A percentile compares a stretch with the other conserved stretches of the same genome.
Conservation (phyloP, 1,140 invertebrate genomes). For the Bombus pyrosoma region DNA sequence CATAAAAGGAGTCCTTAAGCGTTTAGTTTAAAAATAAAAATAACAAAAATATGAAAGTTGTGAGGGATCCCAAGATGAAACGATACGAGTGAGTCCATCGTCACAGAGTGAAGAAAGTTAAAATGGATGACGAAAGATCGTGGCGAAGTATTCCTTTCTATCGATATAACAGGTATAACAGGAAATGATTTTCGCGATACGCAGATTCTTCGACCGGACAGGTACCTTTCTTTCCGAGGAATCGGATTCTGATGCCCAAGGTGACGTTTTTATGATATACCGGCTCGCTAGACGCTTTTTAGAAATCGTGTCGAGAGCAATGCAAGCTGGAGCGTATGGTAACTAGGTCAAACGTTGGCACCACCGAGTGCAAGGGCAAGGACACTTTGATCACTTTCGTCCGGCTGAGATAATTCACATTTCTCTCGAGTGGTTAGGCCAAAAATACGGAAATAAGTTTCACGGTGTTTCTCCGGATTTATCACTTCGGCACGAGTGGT, state of each 20-base stretch:
- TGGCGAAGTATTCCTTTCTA: neutral
- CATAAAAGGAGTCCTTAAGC: neutral
- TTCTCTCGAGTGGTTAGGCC: neutral
- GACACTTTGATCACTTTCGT: constrained; percentile 67
- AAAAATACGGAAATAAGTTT: neutral
- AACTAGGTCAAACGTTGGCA: constrained; percentile 53
- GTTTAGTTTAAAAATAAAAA: neutral
- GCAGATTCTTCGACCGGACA: neutral
- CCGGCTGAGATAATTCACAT: constrained; percentile 19
- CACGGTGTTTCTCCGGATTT: neutral
- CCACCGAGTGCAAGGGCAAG: constrained; percentile 67
- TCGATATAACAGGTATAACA: no score
- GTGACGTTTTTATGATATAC: neutral
- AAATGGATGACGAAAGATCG: neutral
- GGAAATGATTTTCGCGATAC: neutral
- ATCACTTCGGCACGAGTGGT: neutral
- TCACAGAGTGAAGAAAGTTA: neutral
- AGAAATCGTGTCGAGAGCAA: constrained; percentile 44
- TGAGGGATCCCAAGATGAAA: neutral
- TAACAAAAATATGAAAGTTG: constrained; percentile 15
- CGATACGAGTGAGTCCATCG: neutral
- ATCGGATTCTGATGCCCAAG: neutral
- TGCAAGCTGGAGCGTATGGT: neutral
- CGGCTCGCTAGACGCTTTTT: constrained; percentile 41
- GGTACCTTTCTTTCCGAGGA: constrained; percentile 2